Percentiles rank a stretch among this genome's conserved stretches.
Conservation (phyloP, 2,113 vertebrate genomes). For the Hepsetus odoe region DNA sequence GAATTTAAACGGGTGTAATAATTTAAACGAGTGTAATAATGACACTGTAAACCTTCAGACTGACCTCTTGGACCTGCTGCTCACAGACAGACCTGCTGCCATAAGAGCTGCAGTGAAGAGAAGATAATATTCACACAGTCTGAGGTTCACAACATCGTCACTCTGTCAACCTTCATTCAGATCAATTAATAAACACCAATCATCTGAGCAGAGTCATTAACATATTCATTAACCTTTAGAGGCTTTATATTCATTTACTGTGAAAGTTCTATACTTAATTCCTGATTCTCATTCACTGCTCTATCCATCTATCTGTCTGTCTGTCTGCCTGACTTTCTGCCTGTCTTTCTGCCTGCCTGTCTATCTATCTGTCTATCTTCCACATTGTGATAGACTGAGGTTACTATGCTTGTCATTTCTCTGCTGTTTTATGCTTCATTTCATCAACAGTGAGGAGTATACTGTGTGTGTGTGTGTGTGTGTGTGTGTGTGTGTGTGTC, state of each 20-base stretch:
- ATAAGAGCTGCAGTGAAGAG: slow-evolving; percentile 10
- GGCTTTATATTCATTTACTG: too few species aligned
- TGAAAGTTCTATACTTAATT: too few species aligned
- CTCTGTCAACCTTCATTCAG: background rate
- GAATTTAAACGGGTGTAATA: slow-evolving; percentile 23
- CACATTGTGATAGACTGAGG: background rate
- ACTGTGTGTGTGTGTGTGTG: slow-evolving; percentile 1
- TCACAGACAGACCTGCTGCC: background rate
- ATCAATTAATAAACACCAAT: background rate
- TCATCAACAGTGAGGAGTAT: background rate
- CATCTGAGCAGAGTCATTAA: too few species aligned
- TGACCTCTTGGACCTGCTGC: background rate
- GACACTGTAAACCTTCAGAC: slow-evolving; percentile 29
- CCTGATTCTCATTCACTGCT: too few species aligned
- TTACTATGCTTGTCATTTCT: background rate
- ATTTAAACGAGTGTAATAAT: slow-evolving; percentile 18
- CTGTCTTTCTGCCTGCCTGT: background rate
- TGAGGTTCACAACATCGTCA: background rate
- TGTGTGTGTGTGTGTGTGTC: background rate
- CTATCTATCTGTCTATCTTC: slow-evolving; percentile 34
- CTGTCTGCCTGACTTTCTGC: background rate
- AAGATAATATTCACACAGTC: background rate
- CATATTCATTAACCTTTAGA: too few species aligned
- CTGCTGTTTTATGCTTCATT: background rate
- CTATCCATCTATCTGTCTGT: background rate